These are phyloP conservation scores for Hyperoodon ampullatus DNA, from an alignment of 2,113 vertebrate species.

Conservation along the genomic window DNA sequence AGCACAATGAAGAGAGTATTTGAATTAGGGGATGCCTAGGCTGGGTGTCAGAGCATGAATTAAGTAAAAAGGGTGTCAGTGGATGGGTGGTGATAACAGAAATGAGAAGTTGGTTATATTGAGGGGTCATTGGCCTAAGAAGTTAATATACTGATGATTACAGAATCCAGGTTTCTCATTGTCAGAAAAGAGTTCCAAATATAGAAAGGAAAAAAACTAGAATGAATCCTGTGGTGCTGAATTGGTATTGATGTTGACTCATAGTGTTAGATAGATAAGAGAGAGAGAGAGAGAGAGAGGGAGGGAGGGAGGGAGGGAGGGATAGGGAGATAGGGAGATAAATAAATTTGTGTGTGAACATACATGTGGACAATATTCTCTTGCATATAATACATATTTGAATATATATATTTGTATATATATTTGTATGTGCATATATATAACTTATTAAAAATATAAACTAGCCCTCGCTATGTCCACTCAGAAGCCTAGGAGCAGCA, in stretches of 20 bases:
- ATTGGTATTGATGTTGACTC: neutral
- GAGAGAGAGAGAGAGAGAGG: neutral
- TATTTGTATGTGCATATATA: neutral
- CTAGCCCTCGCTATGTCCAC: neutral
- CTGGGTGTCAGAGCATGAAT: neutral
- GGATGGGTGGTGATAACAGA: neutral
- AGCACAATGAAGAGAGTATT: neutral
- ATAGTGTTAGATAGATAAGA: neutral
- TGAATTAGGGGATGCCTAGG: too few species aligned
- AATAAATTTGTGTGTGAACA: neutral
- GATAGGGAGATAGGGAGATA: neutral
- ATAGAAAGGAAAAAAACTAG: neutral
- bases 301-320: too few species aligned
- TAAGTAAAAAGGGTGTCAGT: neutral
- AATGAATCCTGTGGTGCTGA: neutral
- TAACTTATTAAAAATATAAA: neutral
- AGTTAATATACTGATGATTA: neutral
- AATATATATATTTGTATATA: neutral
- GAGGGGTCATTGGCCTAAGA: neutral
- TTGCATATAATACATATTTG: neutral
- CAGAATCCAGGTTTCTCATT: neutral
- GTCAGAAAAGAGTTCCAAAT: neutral
- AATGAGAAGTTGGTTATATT: neutral
- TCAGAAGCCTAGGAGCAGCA: neutral
- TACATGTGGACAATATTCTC: neutral